Conservation (phyloP, 2,113 vertebrate genomes). For the Gopherus flavomarginatus region DNA sequence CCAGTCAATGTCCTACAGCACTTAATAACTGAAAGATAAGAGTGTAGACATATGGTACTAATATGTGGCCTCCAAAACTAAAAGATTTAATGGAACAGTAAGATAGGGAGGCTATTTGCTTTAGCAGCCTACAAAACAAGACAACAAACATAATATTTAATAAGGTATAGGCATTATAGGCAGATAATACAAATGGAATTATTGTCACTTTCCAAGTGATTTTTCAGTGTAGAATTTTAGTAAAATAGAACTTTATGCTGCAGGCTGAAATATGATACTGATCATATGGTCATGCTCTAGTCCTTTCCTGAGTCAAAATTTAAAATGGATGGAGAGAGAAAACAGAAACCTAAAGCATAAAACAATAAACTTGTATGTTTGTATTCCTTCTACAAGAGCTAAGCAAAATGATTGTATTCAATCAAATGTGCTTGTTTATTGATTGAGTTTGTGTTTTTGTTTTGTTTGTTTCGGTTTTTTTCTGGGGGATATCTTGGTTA, state of each 20-base stretch:
- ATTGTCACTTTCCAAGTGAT: not conserved
- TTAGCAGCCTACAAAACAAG: not conserved
- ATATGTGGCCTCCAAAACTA: not conserved
- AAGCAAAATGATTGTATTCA: not conserved
- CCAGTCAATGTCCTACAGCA: slow-evolving; percentile 31
- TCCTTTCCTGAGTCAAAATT: not conserved
- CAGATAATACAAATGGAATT: not conserved
- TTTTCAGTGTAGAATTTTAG: not conserved
- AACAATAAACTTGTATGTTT: not conserved
- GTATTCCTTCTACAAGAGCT: not conserved
- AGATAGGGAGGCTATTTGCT: not conserved
- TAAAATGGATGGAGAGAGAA: not conserved
- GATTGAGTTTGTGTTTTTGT: not conserved
- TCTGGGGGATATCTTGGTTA: not conserved
- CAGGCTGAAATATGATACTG: not conserved
- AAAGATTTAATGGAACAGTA: not conserved
- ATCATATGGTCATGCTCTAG: not conserved
- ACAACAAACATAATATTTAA: not conserved
- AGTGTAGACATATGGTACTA: not conserved
- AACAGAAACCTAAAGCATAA: not conserved
- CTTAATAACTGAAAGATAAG: slow-evolving; percentile 12
- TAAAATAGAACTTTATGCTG: not conserved
- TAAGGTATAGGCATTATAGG: not conserved
- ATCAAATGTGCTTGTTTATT: not conserved
- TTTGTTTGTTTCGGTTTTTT: not conserved